Evolutionary conservation across 2,113 vertebrate genomes (phyloP).

Genomic region (Trogon surrucura): DNA sequence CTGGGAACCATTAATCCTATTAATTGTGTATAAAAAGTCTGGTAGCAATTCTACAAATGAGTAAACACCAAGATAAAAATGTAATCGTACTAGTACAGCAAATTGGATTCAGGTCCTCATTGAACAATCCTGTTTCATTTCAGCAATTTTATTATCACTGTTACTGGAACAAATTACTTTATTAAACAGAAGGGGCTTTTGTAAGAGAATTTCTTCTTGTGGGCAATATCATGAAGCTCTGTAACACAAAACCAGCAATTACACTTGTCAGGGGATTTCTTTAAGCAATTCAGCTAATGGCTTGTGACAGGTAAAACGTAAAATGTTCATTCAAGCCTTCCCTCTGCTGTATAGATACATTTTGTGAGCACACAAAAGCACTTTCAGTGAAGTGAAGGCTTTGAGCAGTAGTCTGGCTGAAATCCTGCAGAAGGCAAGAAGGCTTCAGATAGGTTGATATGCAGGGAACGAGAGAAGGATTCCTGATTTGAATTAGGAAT

Average conservation of each 20-base stretch:
- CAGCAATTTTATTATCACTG: slow-evolving; percentile 86
- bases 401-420: slow-evolving; percentile 49
- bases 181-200: slow-evolving; percentile 80
- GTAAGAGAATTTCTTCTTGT: slow-evolving; percentile 75
- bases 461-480: neutral
- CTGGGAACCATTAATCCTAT: slow-evolving; percentile 77
- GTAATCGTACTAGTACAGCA: slow-evolving; percentile 77
- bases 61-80: slow-evolving; percentile 82
- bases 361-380: slow-evolving; percentile 55
- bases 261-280: slow-evolving; percentile 77
- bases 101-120: slow-evolving; percentile 81
- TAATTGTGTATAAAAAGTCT: slow-evolving; percentile 80
- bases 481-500: neutral
- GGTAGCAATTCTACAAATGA: slow-evolving; percentile 83
- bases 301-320: slow-evolving; percentile 73
- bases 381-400: slow-evolving; percentile 66
- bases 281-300: slow-evolving; percentile 80
- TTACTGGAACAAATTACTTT: slow-evolving; percentile 86
- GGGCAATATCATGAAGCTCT: slow-evolving; percentile 74
- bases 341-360: slow-evolving; percentile 36
- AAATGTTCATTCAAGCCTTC: slow-evolving; percentile 67
- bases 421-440: neutral
- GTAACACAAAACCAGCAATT: slow-evolving; percentile 76
- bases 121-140: slow-evolving; percentile 82
- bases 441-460: rapidly evolving